phyloP scores from a whole-genome alignment of 23 tunicate genomes.

The Styela plicata region DNA sequence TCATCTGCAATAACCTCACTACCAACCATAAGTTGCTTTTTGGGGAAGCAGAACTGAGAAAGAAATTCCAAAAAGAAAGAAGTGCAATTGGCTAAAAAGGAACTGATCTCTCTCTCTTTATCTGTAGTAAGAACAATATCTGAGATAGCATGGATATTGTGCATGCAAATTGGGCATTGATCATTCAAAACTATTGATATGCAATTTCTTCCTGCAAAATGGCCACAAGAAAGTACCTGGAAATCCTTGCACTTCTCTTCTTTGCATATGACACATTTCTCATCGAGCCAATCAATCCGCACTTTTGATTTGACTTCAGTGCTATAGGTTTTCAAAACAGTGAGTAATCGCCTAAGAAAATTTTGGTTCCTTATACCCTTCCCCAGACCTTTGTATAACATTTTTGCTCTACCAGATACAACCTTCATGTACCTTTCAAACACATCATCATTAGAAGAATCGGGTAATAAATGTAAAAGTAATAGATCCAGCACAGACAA shows the following conservation, averaged over 20 bases:
- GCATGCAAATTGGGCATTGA: background rate
- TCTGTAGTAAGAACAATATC: conserved; percentile 12
- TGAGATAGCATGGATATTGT: conserved; percentile 6
- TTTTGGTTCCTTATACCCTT: conserved; percentile 6
- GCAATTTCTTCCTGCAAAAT: background rate
- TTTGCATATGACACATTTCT: conserved; percentile 21
- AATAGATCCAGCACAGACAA: conserved; percentile 2
- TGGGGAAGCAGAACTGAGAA: conserved; percentile 48
- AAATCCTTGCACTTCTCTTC: conserved; percentile 11
- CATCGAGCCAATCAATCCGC: conserved; percentile 26
- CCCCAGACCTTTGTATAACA: background rate
- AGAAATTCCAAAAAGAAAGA: conserved; percentile 71
- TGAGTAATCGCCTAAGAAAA: conserved; percentile 30
- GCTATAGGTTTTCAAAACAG: conserved; percentile 24
- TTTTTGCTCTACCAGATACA: background rate
- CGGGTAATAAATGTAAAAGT: conserved; percentile 12
- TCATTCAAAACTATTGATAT: background rate
- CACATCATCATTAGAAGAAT: background rate
- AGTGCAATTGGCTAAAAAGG: conserved; percentile 39
- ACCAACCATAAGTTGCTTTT: background rate
- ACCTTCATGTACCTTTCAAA: background rate
- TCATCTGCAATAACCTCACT: background rate
- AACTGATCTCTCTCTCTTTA: conserved; percentile 29
- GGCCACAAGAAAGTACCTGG: conserved; percentile 51
- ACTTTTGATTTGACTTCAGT: conserved; percentile 25